Percentiles rank a stretch among this genome's conserved stretches.
phyloP scores from a whole-genome alignment of 23 tunicate species.

The Ciona savignyi region DNA sequence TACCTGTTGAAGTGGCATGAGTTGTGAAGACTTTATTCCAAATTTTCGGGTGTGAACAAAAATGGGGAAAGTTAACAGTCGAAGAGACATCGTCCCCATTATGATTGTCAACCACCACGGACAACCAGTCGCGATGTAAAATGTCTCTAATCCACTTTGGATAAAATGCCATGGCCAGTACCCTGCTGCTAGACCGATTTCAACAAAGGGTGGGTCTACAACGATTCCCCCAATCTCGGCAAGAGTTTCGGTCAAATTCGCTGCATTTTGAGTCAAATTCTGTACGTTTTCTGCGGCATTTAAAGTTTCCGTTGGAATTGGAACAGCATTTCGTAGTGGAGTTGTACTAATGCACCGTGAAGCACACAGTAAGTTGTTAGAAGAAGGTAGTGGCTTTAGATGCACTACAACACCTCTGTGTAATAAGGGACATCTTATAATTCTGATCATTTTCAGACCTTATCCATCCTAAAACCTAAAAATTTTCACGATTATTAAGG shows the following conservation, averaged over 20 bases:
- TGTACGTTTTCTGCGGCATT: neutral
- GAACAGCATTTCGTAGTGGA: neutral
- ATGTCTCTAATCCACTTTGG: slow-evolving; percentile 39
- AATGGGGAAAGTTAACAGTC: slow-evolving; percentile 38
- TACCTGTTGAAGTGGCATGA: neutral
- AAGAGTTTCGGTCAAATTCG: neutral
- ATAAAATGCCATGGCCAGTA: slow-evolving; percentile 58
- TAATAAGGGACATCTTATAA: neutral
- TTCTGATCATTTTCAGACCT: neutral
- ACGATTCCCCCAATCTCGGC: neutral
- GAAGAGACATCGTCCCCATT: slow-evolving; percentile 43
- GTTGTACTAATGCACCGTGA: neutral
- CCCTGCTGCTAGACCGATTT: slow-evolving; percentile 56
- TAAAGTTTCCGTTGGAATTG: neutral
- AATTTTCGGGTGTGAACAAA: slow-evolving; percentile 28
- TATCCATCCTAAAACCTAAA: neutral
- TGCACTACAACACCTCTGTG: neutral
- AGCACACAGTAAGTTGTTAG: neutral
- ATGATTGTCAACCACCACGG: slow-evolving; percentile 76
- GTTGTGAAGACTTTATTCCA: slow-evolving; percentile 11
- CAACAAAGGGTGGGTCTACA: slow-evolving; percentile 74
- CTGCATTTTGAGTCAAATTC: too few relatives aligned
- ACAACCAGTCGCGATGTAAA: slow-evolving; percentile 36
- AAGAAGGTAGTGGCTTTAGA: too few relatives aligned
- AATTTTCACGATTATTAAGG: neutral